Evolutionary conservation across 2,113 vertebrate genomes (phyloP), one percentile per base, ranked within the genome.

Genomic region (Axis porcinus): DNA sequence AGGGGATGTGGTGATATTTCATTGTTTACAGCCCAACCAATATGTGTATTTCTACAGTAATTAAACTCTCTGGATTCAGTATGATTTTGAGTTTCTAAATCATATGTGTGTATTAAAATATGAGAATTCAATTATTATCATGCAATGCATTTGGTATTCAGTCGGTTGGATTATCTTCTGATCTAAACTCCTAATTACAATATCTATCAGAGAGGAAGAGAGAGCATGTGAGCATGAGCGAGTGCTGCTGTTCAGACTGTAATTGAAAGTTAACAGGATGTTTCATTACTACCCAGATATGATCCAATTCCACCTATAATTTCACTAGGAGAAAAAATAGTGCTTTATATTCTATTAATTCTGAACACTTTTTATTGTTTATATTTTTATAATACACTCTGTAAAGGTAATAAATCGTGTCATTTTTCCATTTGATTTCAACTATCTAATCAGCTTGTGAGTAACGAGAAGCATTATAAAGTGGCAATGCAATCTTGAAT

Each of bases 341-440:
- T 74, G 3, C 33, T 97, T 97, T 95, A 58, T 93, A 43, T 97
- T 93, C 45, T 64, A 76, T 96, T 97, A 98, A 95, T 93, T 96
- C 36, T 91, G 86, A 95, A 95, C 6, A 86, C 23, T 89, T 92
- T 93, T 96, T 97, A 97, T 91, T 96, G 17, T 97, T 97, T 97
- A 83, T 94, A 94, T 97, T 98, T 98, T 97, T 90, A 81, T 94
- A 95, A 96, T 95, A 78, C 5, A 25, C 40, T 91, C 84, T 28
- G 13, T 95, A 97, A 97, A 93, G 45, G 57, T 91, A 98, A 97
- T 94, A 98, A 94, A 86, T 96, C 52, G 27, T 95, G 62, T 86
- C 96, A 97, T 85, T 96, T 70, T 98, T 89, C 93, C 83, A 97
- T 97, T 98, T 95, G 70, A 16, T 84, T 97, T 97, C 86, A 81